Conservation (phyloP, 1,140 invertebrate genomes). For the Camponotus pennsylvanicus region DNA sequence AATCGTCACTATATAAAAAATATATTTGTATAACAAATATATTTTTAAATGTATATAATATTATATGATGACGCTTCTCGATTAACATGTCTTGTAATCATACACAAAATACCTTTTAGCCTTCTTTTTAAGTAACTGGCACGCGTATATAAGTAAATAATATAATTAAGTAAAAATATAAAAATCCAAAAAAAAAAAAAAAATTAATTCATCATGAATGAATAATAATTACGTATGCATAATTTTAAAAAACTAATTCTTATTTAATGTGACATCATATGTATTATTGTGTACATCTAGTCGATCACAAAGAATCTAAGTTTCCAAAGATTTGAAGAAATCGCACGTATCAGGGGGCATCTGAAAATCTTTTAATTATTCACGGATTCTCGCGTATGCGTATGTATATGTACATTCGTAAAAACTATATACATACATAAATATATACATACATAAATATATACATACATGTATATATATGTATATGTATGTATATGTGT, state of each 20-base stretch:
- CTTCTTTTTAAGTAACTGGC: conserved; percentile 39
- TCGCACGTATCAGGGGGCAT: neutral
- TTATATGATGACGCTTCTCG: conserved; percentile 37
- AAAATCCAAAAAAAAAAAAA: neutral
- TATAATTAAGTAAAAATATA: conserved; percentile 26
- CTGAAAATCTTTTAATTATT: neutral
- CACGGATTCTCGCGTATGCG: neutral
- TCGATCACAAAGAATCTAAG: conserved; percentile 61
- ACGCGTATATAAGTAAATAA: conserved; percentile 21
- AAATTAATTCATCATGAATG: no score
- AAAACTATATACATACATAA: neutral
- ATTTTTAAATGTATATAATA: conserved; percentile 50
- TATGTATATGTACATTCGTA: conserved; percentile 25
- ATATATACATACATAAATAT: conserved; percentile 6
- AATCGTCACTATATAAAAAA: conserved; percentile 48
- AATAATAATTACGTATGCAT: neutral
- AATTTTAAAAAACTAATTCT: neutral
- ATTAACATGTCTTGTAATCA: conserved; percentile 19
- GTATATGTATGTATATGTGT: neutral
- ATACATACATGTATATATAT: conserved; percentile 10
- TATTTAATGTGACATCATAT: neutral
- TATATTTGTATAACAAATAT: conserved; percentile 34
- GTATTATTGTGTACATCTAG: conserved; percentile 12
- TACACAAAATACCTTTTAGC: neutral
- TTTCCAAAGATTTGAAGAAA: conserved; percentile 49